Conservation (phyloP, 1,140 invertebrate species). For the fruit fly (Drosophila melanogaster) region Release_6_plus_ISO1_MT NT_033777.3:11447501-11448000, state of each 20-base stretch:
- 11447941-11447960: constrained; percentile 33
- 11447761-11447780: constrained; percentile 37
- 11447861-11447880: constrained; percentile 46
- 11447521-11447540: constrained; percentile 67
- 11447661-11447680: constrained; percentile 69
- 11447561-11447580: constrained; percentile 60
- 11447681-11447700: constrained; percentile 71
- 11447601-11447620: constrained; percentile 62
- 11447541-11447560: constrained; percentile 73
- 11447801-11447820: constrained; percentile 56
- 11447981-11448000: constrained; percentile 42
- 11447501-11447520: constrained; percentile 72
- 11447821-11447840: constrained; percentile 50
- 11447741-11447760: constrained; percentile 46
- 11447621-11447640: constrained; percentile 60
- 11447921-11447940: constrained; percentile 36
- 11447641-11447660: constrained; percentile 68
- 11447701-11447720: constrained; percentile 78
- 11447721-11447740: constrained; percentile 47
- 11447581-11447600: constrained; percentile 56
- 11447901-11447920: constrained; percentile 39
- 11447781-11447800: constrained; percentile 59
- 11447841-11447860: constrained; percentile 21
- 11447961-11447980: constrained; percentile 81
- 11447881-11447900: constrained; percentile 44